phyloP scores from a whole-genome alignment of 2,888 invertebrate genomes.

The Lymantria monacha region DNA sequence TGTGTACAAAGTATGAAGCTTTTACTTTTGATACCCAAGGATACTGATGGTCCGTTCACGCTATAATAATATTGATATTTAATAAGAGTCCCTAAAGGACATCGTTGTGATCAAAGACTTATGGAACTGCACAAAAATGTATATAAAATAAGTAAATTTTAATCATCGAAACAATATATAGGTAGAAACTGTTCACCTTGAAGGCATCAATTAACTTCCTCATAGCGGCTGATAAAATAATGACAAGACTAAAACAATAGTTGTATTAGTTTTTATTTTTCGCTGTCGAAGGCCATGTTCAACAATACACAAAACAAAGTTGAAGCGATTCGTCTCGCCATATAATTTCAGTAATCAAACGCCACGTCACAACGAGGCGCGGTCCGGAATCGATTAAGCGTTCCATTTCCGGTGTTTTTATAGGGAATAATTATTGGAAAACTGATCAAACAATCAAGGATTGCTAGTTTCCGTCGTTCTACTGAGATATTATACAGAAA shows the following conservation, averaged over 20 bases:
- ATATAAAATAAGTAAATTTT: conserved; percentile 30
- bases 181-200: conserved; percentile 67
- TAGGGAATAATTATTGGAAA: conserved; percentile 74
- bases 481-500: conserved; percentile 60
- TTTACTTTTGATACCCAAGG: conserved; percentile 45
- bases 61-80: conserved; percentile 28
- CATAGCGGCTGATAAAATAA: conserved; percentile 63
- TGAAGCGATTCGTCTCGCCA: conserved; percentile 73
- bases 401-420: conserved; percentile 78
- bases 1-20: conserved; percentile 61
- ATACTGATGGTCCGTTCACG: conserved; percentile 28
- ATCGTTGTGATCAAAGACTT: conserved; percentile 3
- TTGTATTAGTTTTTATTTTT: conserved; percentile 78
- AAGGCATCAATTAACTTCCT: conserved; percentile 73
- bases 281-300: conserved; percentile 65
- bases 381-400: conserved; percentile 77
- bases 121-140: conserved; percentile 1
- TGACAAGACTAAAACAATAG: conserved; percentile 78
- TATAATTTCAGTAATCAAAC: conserved; percentile 79
- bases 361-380: conserved; percentile 72
- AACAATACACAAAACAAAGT: conserved; percentile 78
- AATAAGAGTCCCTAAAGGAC: conserved; percentile 22
- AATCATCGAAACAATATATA: conserved; percentile 48
- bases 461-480: conserved; percentile 64
- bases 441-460: conserved; percentile 74